These are phyloP conservation scores for Sebastes matsubarae DNA, from an alignment of 2,797 vertebrate species.

Conservation along the genomic window DNA sequence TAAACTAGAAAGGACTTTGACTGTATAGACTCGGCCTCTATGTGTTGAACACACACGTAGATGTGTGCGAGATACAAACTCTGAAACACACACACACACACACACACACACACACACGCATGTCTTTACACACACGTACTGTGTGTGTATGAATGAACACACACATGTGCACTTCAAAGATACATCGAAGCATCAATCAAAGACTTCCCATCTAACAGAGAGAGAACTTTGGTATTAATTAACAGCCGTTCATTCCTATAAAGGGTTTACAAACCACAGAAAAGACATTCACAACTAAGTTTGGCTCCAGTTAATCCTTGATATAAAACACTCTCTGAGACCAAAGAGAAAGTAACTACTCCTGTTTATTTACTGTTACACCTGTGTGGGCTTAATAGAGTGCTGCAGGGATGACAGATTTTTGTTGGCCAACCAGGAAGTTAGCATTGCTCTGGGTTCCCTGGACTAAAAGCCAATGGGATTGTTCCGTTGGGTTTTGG, in stretches of 20 bases:
- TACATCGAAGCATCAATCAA: conserved; percentile 44
- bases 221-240: conserved; percentile 26
- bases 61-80: not conserved
- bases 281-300: conserved; percentile 16
- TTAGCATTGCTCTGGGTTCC: no score
- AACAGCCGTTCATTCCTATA: conserved; percentile 43
- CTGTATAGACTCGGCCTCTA: not conserved
- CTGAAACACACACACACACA: not conserved
- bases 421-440: no score
- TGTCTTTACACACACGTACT: not conserved
- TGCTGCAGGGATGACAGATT: no score
- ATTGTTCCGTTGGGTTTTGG: no score
- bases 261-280: conserved; percentile 49
- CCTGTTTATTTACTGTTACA: conserved; percentile 9
- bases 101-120: not conserved
- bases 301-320: conserved; percentile 34
- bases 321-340: conserved; percentile 17
- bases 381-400: not conserved
- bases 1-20: conserved; percentile 39
- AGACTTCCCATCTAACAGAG: conserved; percentile 30
- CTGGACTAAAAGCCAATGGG: no score
- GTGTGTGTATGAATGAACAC: not conserved
- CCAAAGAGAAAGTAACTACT: conserved; percentile 2
- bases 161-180: conserved; percentile 42
- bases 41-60: not conserved